These are phyloP conservation scores for Aphaenogaster floridana DNA, from an alignment of 1,140 invertebrate genomes.

Conservation along the genomic window DNA sequence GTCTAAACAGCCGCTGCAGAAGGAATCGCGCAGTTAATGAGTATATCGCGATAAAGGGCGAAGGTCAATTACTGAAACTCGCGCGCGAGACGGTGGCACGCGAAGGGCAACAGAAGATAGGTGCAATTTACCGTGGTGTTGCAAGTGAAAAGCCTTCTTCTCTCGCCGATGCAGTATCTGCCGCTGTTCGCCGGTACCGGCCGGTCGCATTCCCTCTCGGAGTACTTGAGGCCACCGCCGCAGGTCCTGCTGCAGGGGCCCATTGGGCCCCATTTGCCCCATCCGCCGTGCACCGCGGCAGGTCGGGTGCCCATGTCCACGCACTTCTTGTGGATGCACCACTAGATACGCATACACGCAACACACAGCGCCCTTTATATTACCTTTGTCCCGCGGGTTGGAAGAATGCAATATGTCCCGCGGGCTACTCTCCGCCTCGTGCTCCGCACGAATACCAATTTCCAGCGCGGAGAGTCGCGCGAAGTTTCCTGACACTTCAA, in stretches of 20 bases:
- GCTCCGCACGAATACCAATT: slow-evolving; percentile 54
- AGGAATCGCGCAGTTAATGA: neutral
- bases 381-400: slow-evolving; percentile 3
- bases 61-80: neutral
- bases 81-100: neutral
- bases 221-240: slow-evolving; percentile 88
- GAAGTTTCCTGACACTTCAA: slow-evolving; percentile 63
- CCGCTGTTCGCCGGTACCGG: slow-evolving; percentile 89
- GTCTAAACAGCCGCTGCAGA: neutral
- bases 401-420: slow-evolving; percentile 42
- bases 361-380: slow-evolving; percentile 2
- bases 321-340: slow-evolving; percentile 90
- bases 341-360: slow-evolving; percentile 84
- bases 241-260: slow-evolving; percentile 89
- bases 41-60: neutral
- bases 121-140: slow-evolving; percentile 87
- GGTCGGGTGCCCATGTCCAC: slow-evolving; percentile 89
- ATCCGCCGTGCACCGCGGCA: slow-evolving; percentile 89
- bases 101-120: neutral
- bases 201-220: slow-evolving; percentile 87
- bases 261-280: slow-evolving; percentile 89
- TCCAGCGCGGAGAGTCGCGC: slow-evolving; percentile 44
- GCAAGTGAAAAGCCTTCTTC: slow-evolving; percentile 87
- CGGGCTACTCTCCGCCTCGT: neutral
- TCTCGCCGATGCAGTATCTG: slow-evolving; percentile 88